Evolutionary conservation across 2,113 vertebrate genomes (phyloP), one percentile per base, ranked within the genome.

Genomic region (Chrysochloris asiatica): DNA sequence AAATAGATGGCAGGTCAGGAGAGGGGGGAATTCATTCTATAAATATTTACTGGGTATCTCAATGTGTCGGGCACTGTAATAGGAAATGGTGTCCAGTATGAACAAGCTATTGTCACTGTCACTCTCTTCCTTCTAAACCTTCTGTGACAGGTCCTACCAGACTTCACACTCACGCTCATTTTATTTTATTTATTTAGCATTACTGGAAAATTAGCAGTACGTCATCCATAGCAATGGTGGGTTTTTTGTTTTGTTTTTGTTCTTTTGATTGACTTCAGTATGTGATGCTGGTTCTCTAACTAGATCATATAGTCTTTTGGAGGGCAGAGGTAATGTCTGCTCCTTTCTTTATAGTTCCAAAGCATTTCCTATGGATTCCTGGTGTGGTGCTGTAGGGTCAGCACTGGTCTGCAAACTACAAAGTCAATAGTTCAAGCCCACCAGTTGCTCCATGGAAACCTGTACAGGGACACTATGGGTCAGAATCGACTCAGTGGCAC

Each of bases 11-110:
- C 77, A 88, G 83, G 65, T 88, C 67, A 90, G 81, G 80, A 90
- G 83, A 95, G 61, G n/a, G 80, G 50, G 71, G 41, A 88, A 48
- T 83, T 93, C n/a, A 48, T 83, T 88, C 94, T 92, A 79, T 93
- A 96, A 94, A 95, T 94, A 90, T 81, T 67, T 93, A 88, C 73
- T 86, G 80, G 48, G 45, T 92, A 14, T 61, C 59, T 61, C 26
- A 26, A 61, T 28, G 17, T 77, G 65, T 80, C 79, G 61, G 89
- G n/a, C 61, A 47, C 83, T 50, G 59, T 88, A 43, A 54, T 95
- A 73, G 77, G 88, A 95, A 93, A 84, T 89, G 56, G 67, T 69
- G 48, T 80, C 41, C 69, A 36, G 6, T 19, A 48, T 83, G 36
- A 85, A 75, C 38, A 61, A 75, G 86, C 90, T 59, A n/a, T 50